Evolutionary conservation across 1,140 invertebrate genomes (phyloP), one percentile per base, ranked within the genome.

Genomic region (Monomorium pharaonis): DNA sequence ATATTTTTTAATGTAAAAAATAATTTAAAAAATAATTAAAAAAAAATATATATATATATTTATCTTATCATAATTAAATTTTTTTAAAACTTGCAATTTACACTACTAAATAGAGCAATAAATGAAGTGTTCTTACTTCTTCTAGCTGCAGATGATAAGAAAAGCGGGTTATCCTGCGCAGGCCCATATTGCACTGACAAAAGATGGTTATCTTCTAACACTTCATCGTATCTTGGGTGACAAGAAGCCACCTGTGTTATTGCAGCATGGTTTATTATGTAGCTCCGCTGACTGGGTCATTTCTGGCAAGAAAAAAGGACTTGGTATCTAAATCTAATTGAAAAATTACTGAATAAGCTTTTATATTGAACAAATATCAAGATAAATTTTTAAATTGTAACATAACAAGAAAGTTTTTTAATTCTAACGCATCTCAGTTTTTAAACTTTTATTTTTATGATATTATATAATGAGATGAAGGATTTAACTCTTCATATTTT

Each of bases 181-280:
- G 94, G 95, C 96, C 0, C 97, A 98, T 90, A 94, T 95, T 0
- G 94, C 97, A 0, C 90, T 95, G n/a, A 98, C 97, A 0, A 94
- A 96, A 51, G 97, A 98, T 91, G 97, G 97, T 18, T 98, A 97
- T 91, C 94, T 98, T n/a, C 92, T 98, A 4, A 96, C 96, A 0
- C 67, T 98, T 33, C 97, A 98, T 89, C 95, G 97, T 60, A 98
- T 98, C 87, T 97, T 97, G 1, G 90, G 94, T 93, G 51, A 94
- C 92, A 74, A 89, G 3, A 42, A 93, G 16, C 74, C 91, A 5
- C 94, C 95, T 0, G 94, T 96, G 6, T 95, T 96, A 63, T 75
- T 97, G 3, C 97, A 97, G 92, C 97, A 98, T 89, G 97, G 97
- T 10, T 91, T 98, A 0, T 92, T 97, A 0, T 95, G 95, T 14